These are phyloP conservation scores for Opisthograptis luteolata DNA, from an alignment of 2,888 invertebrate species.

Conservation along the genomic window DNA sequence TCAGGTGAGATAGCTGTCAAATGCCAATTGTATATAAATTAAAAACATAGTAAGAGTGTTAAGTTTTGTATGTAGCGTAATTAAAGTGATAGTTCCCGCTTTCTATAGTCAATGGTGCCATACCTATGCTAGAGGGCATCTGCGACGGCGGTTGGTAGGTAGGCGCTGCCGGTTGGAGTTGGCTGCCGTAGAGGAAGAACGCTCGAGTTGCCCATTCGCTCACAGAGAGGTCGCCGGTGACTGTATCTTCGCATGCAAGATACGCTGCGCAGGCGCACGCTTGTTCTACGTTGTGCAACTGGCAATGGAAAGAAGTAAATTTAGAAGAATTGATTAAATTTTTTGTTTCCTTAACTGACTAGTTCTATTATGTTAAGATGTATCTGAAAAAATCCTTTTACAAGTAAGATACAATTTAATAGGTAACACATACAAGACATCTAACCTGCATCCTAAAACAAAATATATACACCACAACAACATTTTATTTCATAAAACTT, in stretches of 20 bases:
- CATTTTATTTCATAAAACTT: no score
- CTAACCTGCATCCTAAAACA: no score
- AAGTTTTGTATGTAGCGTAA: no score
- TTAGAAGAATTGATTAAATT: not conserved
- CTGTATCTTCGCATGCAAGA: conserved; percentile 89
- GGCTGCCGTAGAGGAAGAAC: conserved; percentile 96
- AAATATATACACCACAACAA: no score
- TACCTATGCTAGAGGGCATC: conserved; percentile 62
- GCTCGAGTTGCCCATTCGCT: conserved; percentile 96
- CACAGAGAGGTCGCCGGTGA: conserved; percentile 81
- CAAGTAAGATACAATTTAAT: no score
- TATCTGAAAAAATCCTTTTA: no score
- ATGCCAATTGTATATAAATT: no score
- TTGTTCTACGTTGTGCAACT: conserved; percentile 90
- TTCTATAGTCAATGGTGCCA: not conserved
- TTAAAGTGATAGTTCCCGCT: no score
- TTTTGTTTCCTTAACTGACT: not conserved
- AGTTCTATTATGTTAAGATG: no score
- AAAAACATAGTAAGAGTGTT: no score
- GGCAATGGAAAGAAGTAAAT: not conserved
- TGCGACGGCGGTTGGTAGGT: conserved; percentile 60
- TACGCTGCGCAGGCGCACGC: conserved; percentile 95
- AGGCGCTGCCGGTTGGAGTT: conserved; percentile 86
- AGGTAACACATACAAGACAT: no score
- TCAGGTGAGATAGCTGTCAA: no score